These are phyloP conservation scores for Parambassis ranga DNA, from an alignment of 2,797 vertebrate species.

Conservation along the genomic window DNA sequence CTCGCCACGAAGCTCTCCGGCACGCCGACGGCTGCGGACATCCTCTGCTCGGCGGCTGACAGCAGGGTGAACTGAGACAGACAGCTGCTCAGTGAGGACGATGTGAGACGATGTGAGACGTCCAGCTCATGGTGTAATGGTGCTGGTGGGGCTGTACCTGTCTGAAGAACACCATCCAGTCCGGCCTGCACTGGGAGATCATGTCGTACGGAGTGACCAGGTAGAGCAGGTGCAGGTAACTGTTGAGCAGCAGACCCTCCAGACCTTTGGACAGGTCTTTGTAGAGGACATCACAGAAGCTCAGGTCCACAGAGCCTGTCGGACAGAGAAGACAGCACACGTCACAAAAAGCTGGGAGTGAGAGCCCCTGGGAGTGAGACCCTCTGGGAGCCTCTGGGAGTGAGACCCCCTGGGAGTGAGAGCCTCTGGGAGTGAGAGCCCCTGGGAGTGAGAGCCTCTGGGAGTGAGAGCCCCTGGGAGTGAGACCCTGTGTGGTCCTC, in stretches of 20 bases:
- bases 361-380: no score
- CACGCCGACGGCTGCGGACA: constrained; percentile 85
- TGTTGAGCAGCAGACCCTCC: constrained; percentile 90
- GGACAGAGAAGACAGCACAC: background rate
- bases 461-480: no score
- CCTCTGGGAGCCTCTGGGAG: no score
- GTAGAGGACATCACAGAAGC: constrained; percentile 84
- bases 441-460: no score
- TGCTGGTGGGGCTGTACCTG: no score
- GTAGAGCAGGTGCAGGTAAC: constrained; percentile 90
- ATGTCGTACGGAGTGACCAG: constrained; percentile 92
- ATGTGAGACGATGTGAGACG: no score
- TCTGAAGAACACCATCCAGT: constrained; percentile 92
- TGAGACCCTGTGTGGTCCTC: no score
- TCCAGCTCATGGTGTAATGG: no score
- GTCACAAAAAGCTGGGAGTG: no score
- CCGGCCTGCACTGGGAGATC: constrained; percentile 82
- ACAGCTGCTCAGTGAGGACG: background rate
- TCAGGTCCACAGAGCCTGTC: constrained; percentile 90
- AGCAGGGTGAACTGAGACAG: constrained; percentile 84
- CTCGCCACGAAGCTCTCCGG: constrained; percentile 89
- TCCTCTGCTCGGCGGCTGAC: constrained; percentile 88
- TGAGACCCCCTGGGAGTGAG: no score
- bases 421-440: no score
- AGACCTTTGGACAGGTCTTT: constrained; percentile 88